These are phyloP conservation scores for Agriotes lineatus DNA, from an alignment of 2,888 invertebrate genomes.

Conservation along the genomic window DNA sequence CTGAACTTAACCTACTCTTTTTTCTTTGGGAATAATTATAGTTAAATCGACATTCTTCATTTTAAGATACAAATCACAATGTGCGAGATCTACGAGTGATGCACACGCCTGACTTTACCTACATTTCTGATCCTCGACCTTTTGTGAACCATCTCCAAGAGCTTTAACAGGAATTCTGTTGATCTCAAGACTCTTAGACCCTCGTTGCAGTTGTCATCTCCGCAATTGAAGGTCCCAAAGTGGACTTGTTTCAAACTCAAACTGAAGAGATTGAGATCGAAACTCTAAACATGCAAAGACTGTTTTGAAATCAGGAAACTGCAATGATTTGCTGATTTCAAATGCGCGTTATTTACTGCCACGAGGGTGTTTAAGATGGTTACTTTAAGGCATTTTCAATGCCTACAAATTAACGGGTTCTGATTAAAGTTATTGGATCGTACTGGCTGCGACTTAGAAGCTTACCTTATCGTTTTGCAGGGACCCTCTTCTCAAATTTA, in stretches of 20 bases:
- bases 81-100: too few relatives aligned
- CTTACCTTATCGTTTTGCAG: slow-evolving; percentile 58
- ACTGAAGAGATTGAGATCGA: slow-evolving; percentile 15
- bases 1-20: too few relatives aligned
- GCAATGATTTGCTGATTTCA: background rate
- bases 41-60: too few relatives aligned
- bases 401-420: too few relatives aligned
- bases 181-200: background rate
- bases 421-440: too few relatives aligned
- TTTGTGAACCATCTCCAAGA: slow-evolving; percentile 26
- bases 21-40: too few relatives aligned
- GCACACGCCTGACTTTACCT: background rate
- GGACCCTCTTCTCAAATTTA: slow-evolving; percentile 56
- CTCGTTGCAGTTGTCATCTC: background rate
- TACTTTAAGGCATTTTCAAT: too few relatives aligned
- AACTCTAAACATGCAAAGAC: slow-evolving; percentile 24
- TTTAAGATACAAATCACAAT: too few relatives aligned
- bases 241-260: slow-evolving; percentile 5
- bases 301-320: too few relatives aligned
- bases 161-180: slow-evolving; percentile 20
- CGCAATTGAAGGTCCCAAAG: slow-evolving; percentile 5
- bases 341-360: too few relatives aligned
- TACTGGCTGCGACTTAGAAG: too few relatives aligned
- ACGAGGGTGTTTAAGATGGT: too few relatives aligned
- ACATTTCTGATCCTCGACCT: slow-evolving; percentile 6